phyloP scores from a whole-genome alignment of 2,888 invertebrate species.

The Eulithis testata region DNA sequence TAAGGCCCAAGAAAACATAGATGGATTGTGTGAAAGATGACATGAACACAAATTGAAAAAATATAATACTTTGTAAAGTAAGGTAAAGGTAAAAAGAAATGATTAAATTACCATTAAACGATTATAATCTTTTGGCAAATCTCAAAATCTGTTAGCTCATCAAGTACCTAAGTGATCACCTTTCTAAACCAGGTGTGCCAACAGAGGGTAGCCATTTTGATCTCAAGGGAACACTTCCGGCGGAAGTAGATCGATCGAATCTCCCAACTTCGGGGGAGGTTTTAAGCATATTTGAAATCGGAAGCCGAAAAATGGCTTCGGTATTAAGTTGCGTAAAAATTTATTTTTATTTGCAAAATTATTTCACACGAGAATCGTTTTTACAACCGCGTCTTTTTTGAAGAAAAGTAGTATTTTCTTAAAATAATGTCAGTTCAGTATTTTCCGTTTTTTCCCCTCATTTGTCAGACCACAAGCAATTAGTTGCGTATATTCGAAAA shows the following conservation, averaged over 20 bases:
- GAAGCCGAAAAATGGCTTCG: slow-evolving; percentile 30
- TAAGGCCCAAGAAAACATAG: no score
- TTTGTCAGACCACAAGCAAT: slow-evolving; percentile 21
- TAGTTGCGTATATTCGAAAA: slow-evolving; percentile 30
- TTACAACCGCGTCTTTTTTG: background rate
- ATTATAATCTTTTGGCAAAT: slow-evolving; percentile 17
- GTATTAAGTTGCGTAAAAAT: slow-evolving; percentile 1
- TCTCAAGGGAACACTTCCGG: slow-evolving; percentile 57
- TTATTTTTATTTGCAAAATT: slow-evolving; percentile 25
- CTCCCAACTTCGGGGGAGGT: slow-evolving; percentile 38
- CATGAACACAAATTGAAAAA: no score
- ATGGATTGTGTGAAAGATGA: no score
- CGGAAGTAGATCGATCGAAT: slow-evolving; percentile 56
- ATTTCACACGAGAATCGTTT: background rate
- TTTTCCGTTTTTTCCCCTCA: slow-evolving; percentile 9
- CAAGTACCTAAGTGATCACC: slow-evolving; percentile 21
- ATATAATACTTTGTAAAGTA: no score
- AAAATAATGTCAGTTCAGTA: background rate
- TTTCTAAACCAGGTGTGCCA: slow-evolving; percentile 54
- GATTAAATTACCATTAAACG: background rate
- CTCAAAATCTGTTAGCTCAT: slow-evolving; percentile 31
- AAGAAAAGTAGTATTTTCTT: no score
- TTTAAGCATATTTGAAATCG: slow-evolving; percentile 45
- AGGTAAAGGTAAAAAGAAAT: no score
- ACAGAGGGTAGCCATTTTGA: slow-evolving; percentile 53